Conservation (phyloP, 2,888 invertebrate species). For the Hyppa rectilinea region DNA sequence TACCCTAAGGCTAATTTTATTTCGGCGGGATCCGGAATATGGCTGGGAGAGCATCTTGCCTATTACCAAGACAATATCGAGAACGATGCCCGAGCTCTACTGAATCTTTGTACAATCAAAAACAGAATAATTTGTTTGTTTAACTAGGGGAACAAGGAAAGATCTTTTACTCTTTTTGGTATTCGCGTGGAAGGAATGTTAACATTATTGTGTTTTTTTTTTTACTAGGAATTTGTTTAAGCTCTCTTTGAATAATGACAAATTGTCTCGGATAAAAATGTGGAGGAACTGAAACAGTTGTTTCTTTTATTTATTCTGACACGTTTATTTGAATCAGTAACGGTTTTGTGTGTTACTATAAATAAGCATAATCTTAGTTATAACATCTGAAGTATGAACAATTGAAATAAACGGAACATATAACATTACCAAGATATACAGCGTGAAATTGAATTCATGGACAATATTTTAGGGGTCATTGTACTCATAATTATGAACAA, state of each 20-base stretch:
- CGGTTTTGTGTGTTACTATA: background rate
- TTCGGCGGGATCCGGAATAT: constrained; percentile 79
- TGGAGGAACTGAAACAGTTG: background rate
- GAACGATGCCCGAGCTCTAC: constrained; percentile 75
- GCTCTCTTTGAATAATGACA: constrained; percentile 26
- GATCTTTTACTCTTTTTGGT: constrained; percentile 58
- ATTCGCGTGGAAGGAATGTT: constrained; percentile 57
- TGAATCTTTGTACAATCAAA: constrained; percentile 80
- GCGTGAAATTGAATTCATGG: no score
- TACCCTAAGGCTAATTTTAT: constrained; percentile 88
- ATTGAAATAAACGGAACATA: constrained; percentile 17
- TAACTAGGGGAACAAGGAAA: constrained; percentile 65
- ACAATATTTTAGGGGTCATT: no score
- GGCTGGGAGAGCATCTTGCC: constrained; percentile 74
- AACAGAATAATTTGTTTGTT: constrained; percentile 72
- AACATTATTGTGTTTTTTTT: constrained; percentile 47
- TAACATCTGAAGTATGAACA: background rate
- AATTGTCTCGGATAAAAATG: constrained; percentile 12
- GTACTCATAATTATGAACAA: no score
- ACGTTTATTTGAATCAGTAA: background rate
- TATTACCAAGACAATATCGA: constrained; percentile 83
- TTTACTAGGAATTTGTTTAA: constrained; percentile 43
- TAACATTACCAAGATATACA: constrained; percentile 16
- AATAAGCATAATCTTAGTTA: background rate
- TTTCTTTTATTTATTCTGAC: background rate